A percentile compares a stretch with the other conserved stretches of the same genome.
These are phyloP conservation scores for Macrochelys suwanniensis DNA, from an alignment of 2,797 vertebrate genomes.

Conservation along the genomic window DNA sequence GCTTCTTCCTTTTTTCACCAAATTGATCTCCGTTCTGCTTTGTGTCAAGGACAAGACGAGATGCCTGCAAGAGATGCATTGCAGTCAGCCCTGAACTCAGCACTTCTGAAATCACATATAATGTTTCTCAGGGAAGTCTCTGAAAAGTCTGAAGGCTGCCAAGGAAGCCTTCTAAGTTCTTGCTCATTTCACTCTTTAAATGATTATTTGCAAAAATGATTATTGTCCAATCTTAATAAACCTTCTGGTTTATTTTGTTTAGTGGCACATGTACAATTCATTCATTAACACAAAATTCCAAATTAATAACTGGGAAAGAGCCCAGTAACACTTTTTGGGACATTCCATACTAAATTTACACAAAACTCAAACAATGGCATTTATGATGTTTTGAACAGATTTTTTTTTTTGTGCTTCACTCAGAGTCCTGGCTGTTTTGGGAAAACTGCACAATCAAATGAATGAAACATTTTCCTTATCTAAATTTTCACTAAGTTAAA, in stretches of 20 bases:
- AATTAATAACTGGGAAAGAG: background rate
- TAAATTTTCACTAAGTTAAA: background rate
- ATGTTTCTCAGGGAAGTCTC: background rate
- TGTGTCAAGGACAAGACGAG: background rate
- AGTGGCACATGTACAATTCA: background rate
- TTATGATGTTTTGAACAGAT: background rate
- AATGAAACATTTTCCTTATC: background rate
- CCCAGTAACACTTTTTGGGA: background rate
- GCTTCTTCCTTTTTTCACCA: background rate
- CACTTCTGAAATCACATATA: background rate
- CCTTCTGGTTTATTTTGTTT: background rate
- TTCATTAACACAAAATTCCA: background rate
- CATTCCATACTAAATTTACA: rapidly evolving
- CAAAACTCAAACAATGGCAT: background rate
- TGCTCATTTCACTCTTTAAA: background rate
- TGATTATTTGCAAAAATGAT: background rate
- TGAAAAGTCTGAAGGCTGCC: background rate
- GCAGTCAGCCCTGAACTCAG: background rate
- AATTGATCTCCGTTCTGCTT: background rate
- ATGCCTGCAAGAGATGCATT: background rate
- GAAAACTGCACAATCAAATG: background rate
- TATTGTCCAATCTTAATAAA: background rate
- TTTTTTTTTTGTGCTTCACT: background rate
- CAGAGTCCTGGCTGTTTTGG: background rate
- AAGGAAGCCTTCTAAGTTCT: background rate